Conservation (phyloP, 2,797 vertebrate genomes). For the Enteromius treurensis region DNA sequence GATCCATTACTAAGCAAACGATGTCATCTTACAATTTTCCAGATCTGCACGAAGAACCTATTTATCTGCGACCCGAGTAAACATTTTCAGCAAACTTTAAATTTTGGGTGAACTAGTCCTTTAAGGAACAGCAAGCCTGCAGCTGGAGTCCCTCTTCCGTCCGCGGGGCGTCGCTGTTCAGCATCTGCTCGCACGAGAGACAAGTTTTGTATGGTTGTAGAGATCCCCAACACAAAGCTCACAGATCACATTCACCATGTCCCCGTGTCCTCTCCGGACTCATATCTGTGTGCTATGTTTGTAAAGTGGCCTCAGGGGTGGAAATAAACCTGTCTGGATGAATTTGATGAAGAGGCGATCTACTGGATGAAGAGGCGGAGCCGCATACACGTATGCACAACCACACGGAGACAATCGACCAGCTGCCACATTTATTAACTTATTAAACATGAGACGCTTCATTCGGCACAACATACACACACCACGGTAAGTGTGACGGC, state of each 20-base stretch:
- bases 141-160: neutral
- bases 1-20: neutral
- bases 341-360: slow-evolving; percentile 8
- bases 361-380: slow-evolving; percentile 27
- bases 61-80: neutral
- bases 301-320: slow-evolving; percentile 23
- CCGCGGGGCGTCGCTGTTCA: neutral
- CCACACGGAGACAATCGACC: slow-evolving; percentile 12
- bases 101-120: neutral
- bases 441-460: neutral
- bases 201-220: neutral
- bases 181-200: neutral
- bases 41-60: neutral
- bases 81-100: neutral
- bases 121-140: neutral
- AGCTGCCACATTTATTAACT: slow-evolving; percentile 7
- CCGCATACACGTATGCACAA: neutral
- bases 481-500: neutral
- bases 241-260: neutral
- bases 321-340: slow-evolving; percentile 35
- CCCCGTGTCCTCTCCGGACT: slow-evolving; percentile 32
- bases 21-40: neutral
- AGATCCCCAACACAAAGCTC: slow-evolving; percentile 35
- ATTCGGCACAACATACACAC: neutral
- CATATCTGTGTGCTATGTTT: slow-evolving; percentile 13